Base-by-base conservation (phyloP, 2,113 vertebrate species). In the Smithornis capensis region DNA sequence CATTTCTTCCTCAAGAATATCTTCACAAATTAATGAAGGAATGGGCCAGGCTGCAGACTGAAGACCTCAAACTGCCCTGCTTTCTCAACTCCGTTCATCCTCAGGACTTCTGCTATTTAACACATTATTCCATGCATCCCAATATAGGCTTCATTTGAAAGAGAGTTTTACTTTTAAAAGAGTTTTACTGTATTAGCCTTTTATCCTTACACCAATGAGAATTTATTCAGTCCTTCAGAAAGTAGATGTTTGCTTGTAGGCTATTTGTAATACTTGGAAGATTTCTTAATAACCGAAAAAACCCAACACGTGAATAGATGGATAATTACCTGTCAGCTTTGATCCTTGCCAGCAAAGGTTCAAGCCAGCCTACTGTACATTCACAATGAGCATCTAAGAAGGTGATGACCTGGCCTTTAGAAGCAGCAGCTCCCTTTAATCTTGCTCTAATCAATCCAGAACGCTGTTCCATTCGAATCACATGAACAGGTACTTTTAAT, bases 321-420 rank as follows among this genome's bases (percentile, higher is more conserved):
- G 44, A 71, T 92, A 95, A 90, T 97, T 98, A 99, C 99, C 98
- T 99, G 98, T 99, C 99, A 77, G 98, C 98, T 97, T 98, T 99
- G 97, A 99, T 99, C 95, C 99, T 98, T 91, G 99, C 98, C 45
- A 99, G 98, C 83, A 99, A 98, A 86, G 99, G 99, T 92, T 99
- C 99, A 44, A 99, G 98, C 99, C 99, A 99, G 55, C 99, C 99
- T 87, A 98, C 98, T 55, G 99, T 99, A 95, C 99, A 99, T 97
- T 99, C 99, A 95, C 99, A 99, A 96, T 99, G 99, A 91, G 99
- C 99, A 79, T 99, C 99, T 96, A 99, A 97, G 96, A 99, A 99
- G 94, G 99, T 99, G 96, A 99, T 99, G 94, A 99, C 99, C 97
- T 99, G 99, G 94, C 99, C 99, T 75, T 98, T 99, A 70, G 99